A percentile compares a stretch with the other conserved stretches of the same genome.
These are phyloP conservation scores for Tridacna crocea DNA, from an alignment of 2,888 invertebrate genomes.

Conservation along the genomic window DNA sequence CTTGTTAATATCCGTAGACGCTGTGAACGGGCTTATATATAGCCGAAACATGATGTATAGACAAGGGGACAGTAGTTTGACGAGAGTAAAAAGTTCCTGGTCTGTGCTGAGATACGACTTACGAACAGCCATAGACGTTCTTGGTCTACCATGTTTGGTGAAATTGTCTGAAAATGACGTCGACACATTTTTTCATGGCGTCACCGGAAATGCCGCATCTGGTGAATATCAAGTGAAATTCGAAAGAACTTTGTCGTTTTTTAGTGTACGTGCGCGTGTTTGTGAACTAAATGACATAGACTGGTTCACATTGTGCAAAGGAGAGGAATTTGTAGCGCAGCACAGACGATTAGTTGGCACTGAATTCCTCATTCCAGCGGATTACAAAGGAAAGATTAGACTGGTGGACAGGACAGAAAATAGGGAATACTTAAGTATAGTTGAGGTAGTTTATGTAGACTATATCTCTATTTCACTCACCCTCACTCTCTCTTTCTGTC, in stretches of 20 bases:
- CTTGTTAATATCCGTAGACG: too few relatives aligned
- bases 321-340: constrained; percentile 38
- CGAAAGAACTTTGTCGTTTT: constrained; percentile 32
- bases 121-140: constrained; percentile 53
- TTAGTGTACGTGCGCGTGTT: constrained; percentile 47
- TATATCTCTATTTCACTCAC: too few relatives aligned
- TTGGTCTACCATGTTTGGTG: constrained; percentile 46
- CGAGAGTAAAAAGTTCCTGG: constrained; percentile 31
- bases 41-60: constrained; percentile 19
- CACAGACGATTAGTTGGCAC: constrained; percentile 35
- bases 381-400: constrained; percentile 39
- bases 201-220: not conserved
- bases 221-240: constrained; percentile 26
- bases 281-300: constrained; percentile 42
- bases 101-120: constrained; percentile 53
- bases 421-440: constrained; percentile 42
- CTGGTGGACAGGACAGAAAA: constrained; percentile 33
- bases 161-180: constrained; percentile 38
- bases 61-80: not conserved
- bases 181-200: not conserved
- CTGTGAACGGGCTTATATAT: not conserved
- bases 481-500: too few relatives aligned
- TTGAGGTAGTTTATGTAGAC: constrained; percentile 38
- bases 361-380: constrained; percentile 48
- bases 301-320: constrained; percentile 45